Conservation (phyloP, 2,888 invertebrate genomes). For the Malachius bipustulatus region DNA sequence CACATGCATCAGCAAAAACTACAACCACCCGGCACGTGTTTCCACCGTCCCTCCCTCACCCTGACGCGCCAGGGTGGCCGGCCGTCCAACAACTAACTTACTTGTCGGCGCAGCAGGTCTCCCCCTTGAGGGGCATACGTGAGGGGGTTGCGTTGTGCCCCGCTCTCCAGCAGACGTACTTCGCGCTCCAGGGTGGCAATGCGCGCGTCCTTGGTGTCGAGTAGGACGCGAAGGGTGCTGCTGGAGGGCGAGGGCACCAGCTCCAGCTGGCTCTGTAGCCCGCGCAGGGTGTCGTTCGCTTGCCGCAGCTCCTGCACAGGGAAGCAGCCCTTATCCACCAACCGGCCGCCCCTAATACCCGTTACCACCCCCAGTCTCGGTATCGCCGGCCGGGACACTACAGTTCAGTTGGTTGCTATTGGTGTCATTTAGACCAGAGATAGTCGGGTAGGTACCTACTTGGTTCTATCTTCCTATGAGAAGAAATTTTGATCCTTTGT, state of each 20-base stretch:
- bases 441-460: too few relatives aligned
- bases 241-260: slow-evolving; percentile 52
- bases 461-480: too few relatives aligned
- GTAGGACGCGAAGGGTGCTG: slow-evolving; percentile 65
- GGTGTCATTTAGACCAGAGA: too few relatives aligned
- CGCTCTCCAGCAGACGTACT: slow-evolving; percentile 66
- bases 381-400: too few relatives aligned
- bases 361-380: slow-evolving; percentile 25
- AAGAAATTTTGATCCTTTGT: too few relatives aligned
- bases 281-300: slow-evolving; percentile 73
- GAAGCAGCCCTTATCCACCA: slow-evolving; percentile 19
- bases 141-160: slow-evolving; percentile 45
- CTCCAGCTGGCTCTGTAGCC: slow-evolving; percentile 69
- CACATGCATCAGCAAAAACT: too few relatives aligned
- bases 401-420: too few relatives aligned
- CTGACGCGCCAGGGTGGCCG: too few relatives aligned
- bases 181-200: slow-evolving; percentile 80
- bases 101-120: slow-evolving; percentile 50
- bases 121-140: slow-evolving; percentile 5
- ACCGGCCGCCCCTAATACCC: slow-evolving; percentile 15
- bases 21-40: too few relatives aligned
- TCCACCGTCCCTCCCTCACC: too few relatives aligned
- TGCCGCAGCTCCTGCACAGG: slow-evolving; percentile 65
- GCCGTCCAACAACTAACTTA: slow-evolving; percentile 72
- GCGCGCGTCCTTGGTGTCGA: slow-evolving; percentile 78